Evolutionary conservation across 2,797 vertebrate species (phyloP).

Genomic region (Glossophaga mutica): DNA sequence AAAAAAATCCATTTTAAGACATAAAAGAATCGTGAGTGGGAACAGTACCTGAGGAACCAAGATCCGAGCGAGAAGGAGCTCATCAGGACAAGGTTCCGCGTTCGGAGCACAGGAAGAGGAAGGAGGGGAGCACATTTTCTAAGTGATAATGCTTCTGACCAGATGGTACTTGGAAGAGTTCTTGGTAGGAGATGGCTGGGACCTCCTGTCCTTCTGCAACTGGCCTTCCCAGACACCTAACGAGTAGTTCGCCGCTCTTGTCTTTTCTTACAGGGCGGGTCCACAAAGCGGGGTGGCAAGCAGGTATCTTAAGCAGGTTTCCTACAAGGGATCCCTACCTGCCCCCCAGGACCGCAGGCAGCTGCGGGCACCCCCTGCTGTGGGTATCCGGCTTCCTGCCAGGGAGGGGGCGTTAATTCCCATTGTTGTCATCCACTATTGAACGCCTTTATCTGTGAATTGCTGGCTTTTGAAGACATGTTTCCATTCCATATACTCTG

Average conservation of each 20-base stretch:
- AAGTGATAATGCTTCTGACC: background rate
- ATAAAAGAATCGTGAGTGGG: background rate
- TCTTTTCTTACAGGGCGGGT: background rate
- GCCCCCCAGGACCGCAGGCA: rapidly evolving
- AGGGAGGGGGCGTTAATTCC: background rate
- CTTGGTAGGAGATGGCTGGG: rapidly evolving
- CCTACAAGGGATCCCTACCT: background rate
- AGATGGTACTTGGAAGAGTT: background rate
- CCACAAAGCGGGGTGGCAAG: background rate
- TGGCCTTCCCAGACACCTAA: background rate
- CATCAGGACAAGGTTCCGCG: background rate
- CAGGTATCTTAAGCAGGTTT: rapidly evolving
- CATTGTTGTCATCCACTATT: background rate
- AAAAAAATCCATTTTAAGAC: background rate
- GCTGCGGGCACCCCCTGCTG: too few relatives aligned
- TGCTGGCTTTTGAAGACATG: background rate
- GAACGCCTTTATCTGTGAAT: background rate
- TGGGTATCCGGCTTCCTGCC: background rate
- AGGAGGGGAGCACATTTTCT: background rate
- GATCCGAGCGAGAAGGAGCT: background rate
- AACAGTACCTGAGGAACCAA: background rate
- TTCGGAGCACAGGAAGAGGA: too few relatives aligned
- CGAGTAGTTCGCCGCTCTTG: background rate
- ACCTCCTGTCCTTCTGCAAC: background rate
- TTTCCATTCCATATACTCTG: background rate